Conservation (phyloP, 2,797 vertebrate genomes). For the Lacerta agilis region DNA sequence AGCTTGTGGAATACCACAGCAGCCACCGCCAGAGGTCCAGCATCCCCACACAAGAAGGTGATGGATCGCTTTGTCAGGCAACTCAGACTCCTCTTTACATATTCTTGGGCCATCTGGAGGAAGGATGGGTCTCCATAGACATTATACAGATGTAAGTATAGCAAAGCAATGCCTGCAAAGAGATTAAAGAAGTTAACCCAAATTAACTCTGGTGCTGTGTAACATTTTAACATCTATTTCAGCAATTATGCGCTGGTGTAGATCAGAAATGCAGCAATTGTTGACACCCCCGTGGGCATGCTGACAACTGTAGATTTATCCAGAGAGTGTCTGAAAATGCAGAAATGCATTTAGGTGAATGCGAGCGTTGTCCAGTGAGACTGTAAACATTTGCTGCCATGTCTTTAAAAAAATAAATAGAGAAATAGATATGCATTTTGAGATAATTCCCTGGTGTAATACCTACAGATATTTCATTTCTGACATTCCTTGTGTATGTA, state of each 20-base stretch:
- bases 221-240: background rate
- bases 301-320: background rate
- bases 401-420: background rate
- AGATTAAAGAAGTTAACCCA: background rate
- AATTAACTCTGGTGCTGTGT: background rate
- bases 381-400: background rate
- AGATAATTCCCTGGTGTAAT: background rate
- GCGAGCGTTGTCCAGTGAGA: background rate
- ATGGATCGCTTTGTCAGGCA: slow-evolving; percentile 85
- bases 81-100: slow-evolving; percentile 85
- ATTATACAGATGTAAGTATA: slow-evolving; percentile 91
- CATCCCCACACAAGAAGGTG: slow-evolving; percentile 94
- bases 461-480: background rate
- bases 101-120: slow-evolving; percentile 86
- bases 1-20: slow-evolving; percentile 88
- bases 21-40: slow-evolving; percentile 90
- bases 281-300: background rate
- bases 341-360: background rate
- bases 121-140: slow-evolving; percentile 86
- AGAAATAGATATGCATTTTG: background rate
- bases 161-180: slow-evolving; percentile 88
- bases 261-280: background rate
- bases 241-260: background rate
- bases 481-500: background rate
- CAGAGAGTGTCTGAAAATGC: background rate